Evolutionary conservation across 2,113 vertebrate genomes (phyloP).

Genomic region (Amia ocellicauda): DNA sequence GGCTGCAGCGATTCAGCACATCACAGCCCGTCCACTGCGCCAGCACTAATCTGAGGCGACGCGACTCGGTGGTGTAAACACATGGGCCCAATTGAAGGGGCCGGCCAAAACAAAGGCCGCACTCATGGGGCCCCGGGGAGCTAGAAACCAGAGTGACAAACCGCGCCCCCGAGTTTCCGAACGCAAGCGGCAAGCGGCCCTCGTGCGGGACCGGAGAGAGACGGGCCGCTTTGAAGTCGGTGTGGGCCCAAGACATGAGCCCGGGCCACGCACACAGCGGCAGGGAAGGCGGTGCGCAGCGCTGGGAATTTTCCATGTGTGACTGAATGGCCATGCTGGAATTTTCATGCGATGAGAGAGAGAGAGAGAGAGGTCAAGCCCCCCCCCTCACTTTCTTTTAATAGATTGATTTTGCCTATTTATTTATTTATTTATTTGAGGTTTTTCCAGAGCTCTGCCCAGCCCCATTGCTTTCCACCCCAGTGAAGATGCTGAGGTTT

Average conservation of each 20-base stretch:
- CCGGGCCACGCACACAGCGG: constrained; percentile 19
- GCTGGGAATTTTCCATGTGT: constrained; percentile 1
- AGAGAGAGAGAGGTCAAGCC: not conserved
- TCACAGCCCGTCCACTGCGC: constrained; percentile 59
- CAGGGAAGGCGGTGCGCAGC: constrained; percentile 11
- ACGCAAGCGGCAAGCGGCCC: constrained; percentile 31
- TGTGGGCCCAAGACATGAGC: constrained; percentile 28
- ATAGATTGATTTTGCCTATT: not conserved
- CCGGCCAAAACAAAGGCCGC: constrained; percentile 58
- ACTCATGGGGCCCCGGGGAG: constrained; percentile 58
- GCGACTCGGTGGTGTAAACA: constrained; percentile 63
- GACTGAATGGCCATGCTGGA: not conserved
- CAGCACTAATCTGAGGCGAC: constrained; percentile 68
- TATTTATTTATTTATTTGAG: no score
- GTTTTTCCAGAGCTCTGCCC: no score
- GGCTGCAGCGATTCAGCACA: constrained; percentile 52
- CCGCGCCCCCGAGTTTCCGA: constrained; percentile 43
- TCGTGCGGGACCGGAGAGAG: constrained; percentile 29
- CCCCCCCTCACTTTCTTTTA: not conserved
- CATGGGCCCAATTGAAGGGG: constrained; percentile 65
- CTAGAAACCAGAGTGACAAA: constrained; percentile 42
- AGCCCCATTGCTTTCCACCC: not conserved
- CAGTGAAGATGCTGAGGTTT: not conserved
- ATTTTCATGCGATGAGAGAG: not conserved
- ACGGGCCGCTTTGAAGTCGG: constrained; percentile 40